These are phyloP conservation scores for Odontocolon sp. DNA, from an alignment of 2,888 invertebrate genomes.

Conservation along the genomic window DNA sequence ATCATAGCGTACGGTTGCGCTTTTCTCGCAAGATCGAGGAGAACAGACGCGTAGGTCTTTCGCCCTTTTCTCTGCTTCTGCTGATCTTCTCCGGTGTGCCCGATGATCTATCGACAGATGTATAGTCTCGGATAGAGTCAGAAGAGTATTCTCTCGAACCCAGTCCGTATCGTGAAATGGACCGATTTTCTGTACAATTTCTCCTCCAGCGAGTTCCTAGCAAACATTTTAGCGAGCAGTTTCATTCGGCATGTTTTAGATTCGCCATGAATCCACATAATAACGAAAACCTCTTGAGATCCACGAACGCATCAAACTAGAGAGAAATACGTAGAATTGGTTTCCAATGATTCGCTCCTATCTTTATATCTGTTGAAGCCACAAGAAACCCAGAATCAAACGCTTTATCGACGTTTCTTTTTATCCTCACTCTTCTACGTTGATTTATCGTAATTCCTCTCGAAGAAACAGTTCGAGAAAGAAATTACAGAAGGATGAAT, in stretches of 20 bases:
- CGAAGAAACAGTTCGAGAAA: not conserved
- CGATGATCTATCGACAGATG: slow-evolving; percentile 61
- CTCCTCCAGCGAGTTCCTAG: too few relatives aligned
- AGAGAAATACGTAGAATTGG: not conserved
- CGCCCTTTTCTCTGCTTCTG: slow-evolving; percentile 14
- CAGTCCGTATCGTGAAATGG: too few relatives aligned
- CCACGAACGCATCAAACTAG: slow-evolving; percentile 20
- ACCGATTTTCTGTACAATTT: too few relatives aligned
- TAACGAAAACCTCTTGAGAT: slow-evolving; percentile 21
- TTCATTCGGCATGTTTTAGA: too few relatives aligned
- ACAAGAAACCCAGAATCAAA: slow-evolving; percentile 26
- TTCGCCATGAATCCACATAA: too few relatives aligned
- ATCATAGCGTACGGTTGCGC: slow-evolving; percentile 9
- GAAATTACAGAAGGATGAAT: too few relatives aligned
- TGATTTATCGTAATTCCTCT: slow-evolving; percentile 9
- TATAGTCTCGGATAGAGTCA: slow-evolving; percentile 53
- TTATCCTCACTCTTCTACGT: slow-evolving; percentile 21
- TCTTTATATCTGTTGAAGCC: slow-evolving; percentile 14
- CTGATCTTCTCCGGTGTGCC: slow-evolving; percentile 18
- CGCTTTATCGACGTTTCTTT: slow-evolving; percentile 19
- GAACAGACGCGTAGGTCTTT: not conserved
- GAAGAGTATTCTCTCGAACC: slow-evolving; percentile 13
- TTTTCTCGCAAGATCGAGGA: slow-evolving; percentile 22
- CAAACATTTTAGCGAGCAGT: too few relatives aligned
- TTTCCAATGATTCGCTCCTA: slow-evolving; percentile 31